Evolutionary conservation across 2,888 invertebrate genomes (phyloP), one percentile per base, ranked within the genome.

Genomic region (Leptopilina myrica): DNA sequence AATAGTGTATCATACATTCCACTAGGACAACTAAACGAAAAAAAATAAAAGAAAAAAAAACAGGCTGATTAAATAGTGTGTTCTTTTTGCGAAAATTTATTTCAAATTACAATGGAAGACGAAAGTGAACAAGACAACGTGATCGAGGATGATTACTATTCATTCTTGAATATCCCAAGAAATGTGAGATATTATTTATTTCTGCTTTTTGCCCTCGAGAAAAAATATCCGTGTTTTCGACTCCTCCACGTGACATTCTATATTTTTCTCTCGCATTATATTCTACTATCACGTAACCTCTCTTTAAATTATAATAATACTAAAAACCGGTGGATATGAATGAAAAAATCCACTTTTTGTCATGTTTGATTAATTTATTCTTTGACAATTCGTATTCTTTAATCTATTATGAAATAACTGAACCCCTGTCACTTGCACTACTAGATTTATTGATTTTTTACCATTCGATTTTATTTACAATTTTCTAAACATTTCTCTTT

Each of bases 61-160:
- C 82, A 79, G 66, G 76, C 69, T 78, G 62, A 64, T 62, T 66
- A 49, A 76, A 62, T 15, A n/a, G 56, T 46, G 64, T 43, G 79
- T 40, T 62, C 12, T 12, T 49, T 26, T 53, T 46, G 40, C 11
- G 62, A 43, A 59, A 77, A n/a, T 46, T 65, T 59, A 14, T 53
- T 62, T 20, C 20, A 59, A 56, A 73, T 73, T 73, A 77, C 40
- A 80, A 95, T 96, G 95, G 95, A 95, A 89, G 95, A 95, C 89
- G 95, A 96, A 88, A 94, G 94, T 69, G 95, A 95, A 85, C 95
- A 94, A 87, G 94, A 94, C 85, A 93, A 93, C 91, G 91, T 94
- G 81, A 92, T 94, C 80, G 96, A 96, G 92, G 97, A 97, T 88
- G 97, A 98, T 92, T 97, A 95, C 92, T 98, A 98, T 91, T 95